Base-by-base conservation (phyloP, 1,140 invertebrate species). In the Druon quercuslanigerum region DNA sequence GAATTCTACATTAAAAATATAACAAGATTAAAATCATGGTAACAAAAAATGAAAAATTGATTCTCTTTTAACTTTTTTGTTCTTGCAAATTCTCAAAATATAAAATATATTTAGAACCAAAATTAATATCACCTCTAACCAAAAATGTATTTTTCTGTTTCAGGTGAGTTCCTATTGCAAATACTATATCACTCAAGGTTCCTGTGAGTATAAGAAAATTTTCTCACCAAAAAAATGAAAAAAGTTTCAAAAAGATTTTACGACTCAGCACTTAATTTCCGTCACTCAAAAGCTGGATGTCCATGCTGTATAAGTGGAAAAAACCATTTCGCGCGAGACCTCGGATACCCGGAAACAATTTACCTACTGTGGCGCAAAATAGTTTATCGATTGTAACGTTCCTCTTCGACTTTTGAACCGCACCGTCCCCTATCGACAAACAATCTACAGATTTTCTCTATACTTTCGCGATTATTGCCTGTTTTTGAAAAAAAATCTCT, bases 311-410 rank as follows among this genome's bases (percentile, higher is more conserved):
- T 46, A 66, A 66, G 60, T 66, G 13, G 60, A 66, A 66, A 66
- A 66, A 66, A 33, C 40, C n/a, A 25, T 14, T 66, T 66, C 16
- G 25, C 25, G 60, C 60, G 20, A 66, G 25, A n/a, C 25, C 14
- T 40, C 33, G 14, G 25, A 40, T 20, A 66, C 60, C 60, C 60
- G 60, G 60, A 66, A 66, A 66, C 25, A 66, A 66, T 66, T 66
- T 66, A 66, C 60, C 60, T 33, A 66, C 60, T 66, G 60, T 66
- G 60, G 60, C 16, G 60, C 25, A 66, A 66, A n/a, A 66, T 66
- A 66, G 60, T 66, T 66, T 66, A 66, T 66, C 33, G 60, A 66
- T 66, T 66, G 33, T 66, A 66, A 66, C 40, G 60, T 66, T 66
- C 33, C 60, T 46, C 33, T 46, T 25, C 9, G 73, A 74, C 73